Evolutionary conservation across 2,113 vertebrate genomes (phyloP).

Genomic region (Petrocephalus microphthalmus): DNA sequence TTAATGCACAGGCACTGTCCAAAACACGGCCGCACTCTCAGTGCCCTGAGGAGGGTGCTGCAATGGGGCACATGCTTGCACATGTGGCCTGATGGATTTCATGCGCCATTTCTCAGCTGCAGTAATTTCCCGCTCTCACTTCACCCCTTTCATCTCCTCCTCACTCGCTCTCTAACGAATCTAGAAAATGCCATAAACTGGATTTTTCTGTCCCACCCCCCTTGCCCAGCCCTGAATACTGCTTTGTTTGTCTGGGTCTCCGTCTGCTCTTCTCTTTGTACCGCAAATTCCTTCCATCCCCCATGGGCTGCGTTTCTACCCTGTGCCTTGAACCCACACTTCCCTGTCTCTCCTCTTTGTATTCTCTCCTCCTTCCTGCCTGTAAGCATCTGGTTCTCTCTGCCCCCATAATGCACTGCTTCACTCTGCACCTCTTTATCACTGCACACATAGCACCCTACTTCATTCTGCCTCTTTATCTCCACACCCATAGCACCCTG

Average conservation of each 20-base stretch:
- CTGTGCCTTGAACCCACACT: neutral
- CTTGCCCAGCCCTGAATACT: constrained; percentile 9
- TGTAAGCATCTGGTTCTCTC: constrained; percentile 6
- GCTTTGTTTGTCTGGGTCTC: constrained; percentile 4
- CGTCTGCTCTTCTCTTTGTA: neutral
- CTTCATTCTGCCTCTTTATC: neutral
- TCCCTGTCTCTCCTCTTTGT: constrained; percentile 2
- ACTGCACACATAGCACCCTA: neutral
- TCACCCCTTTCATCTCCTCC: constrained; percentile 22
- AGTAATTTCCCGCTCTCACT: constrained; percentile 39
- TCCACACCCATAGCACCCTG: neutral
- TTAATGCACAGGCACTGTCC: neutral
- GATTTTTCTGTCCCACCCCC: constrained; percentile 15
- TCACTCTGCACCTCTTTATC: neutral
- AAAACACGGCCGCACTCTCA: neutral
- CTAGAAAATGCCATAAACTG: constrained; percentile 36
- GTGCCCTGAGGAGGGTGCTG: neutral
- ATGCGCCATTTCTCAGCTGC: constrained; percentile 52
- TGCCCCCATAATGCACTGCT: neutral
- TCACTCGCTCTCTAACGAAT: constrained; percentile 31
- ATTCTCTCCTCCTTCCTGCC: neutral
- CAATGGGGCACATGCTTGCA: constrained; percentile 30
- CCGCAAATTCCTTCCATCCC: neutral
- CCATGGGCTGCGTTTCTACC: neutral
- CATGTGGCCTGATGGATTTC: constrained; percentile 55